Percentiles rank a stretch among this genome's conserved stretches.
phyloP scores from a whole-genome alignment of 2,888 invertebrate genomes.

The Torymus auratus region DNA sequence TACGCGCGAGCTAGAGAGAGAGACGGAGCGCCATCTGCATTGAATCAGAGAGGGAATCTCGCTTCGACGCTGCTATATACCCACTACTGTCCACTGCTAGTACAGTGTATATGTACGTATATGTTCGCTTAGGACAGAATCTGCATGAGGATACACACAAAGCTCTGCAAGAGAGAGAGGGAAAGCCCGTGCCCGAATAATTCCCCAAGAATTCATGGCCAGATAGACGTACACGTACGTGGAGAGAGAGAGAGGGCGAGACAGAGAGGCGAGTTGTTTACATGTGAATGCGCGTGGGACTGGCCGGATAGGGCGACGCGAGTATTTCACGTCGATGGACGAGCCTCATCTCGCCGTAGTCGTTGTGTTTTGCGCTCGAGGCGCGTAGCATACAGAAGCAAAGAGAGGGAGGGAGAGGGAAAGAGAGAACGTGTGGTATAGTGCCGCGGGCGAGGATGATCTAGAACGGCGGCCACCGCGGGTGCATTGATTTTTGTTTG shows the following conservation, averaged over 20 bases:
- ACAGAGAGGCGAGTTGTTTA: conserved; percentile 29
- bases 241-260: neutral
- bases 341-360: conserved; percentile 8
- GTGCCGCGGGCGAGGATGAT: conserved; percentile 11
- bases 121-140: no score
- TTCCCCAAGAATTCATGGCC: conserved; percentile 52
- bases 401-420: no score
- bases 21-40: conserved; percentile 61
- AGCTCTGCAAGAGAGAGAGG: neutral
- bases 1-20: conserved; percentile 22
- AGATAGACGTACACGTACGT: conserved; percentile 20
- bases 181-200: conserved; percentile 26
- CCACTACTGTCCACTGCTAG: neutral
- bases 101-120: no score
- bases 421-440: neutral
- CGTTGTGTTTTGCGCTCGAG: conserved; percentile 10
- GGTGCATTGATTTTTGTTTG: no score
- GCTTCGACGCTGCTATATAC: conserved; percentile 40
- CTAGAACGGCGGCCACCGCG: neutral
- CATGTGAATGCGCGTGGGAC: conserved; percentile 20
- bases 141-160: no score
- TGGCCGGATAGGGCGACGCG: neutral
- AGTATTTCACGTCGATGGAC: conserved; percentile 42
- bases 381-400: no score
- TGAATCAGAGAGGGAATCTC: conserved; percentile 63